A percentile compares a stretch with the other conserved stretches of the same genome.
phyloP scores from a whole-genome alignment of 2,113 vertebrate species.

The Melanocharis versteri region DNA sequence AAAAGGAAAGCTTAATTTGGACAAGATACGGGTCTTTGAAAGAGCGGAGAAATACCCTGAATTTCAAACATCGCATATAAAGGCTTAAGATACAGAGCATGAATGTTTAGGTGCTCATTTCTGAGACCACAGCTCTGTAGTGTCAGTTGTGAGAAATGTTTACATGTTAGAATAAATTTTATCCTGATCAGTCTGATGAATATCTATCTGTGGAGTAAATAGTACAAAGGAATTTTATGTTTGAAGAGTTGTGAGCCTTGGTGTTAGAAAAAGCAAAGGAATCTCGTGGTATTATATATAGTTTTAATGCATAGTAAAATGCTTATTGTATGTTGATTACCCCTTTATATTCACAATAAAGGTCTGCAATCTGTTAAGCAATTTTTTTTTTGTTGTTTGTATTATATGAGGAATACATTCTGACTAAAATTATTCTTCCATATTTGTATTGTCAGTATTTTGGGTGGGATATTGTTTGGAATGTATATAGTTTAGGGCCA shows the following conservation, averaged over 20 bases:
- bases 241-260: conserved; percentile 37
- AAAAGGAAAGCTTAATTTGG: conserved; percentile 55
- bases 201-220: conserved; percentile 2
- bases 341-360: conserved; percentile 63
- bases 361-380: conserved; percentile 68
- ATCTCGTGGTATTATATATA: conserved; percentile 60
- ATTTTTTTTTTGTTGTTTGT: conserved; percentile 30
- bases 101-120: conserved; percentile 9
- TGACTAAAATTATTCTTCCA: conserved; percentile 36
- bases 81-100: neutral
- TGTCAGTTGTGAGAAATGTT: neutral
- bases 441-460: conserved; percentile 24
- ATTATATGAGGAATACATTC: conserved; percentile 30
- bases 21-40: neutral
- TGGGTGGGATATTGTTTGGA: neutral
- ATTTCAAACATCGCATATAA: neutral
- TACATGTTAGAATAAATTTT: neutral
- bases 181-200: neutral
- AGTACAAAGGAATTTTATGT: conserved; percentile 29
- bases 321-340: conserved; percentile 68
- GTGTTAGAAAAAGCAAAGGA: conserved; percentile 52
- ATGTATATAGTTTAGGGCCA: neutral
- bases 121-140: neutral
- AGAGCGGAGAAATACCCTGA: neutral
- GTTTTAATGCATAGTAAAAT: conserved; percentile 63